Conservation (phyloP, 2,797 vertebrate species). For the Lepus townsendii region DNA sequence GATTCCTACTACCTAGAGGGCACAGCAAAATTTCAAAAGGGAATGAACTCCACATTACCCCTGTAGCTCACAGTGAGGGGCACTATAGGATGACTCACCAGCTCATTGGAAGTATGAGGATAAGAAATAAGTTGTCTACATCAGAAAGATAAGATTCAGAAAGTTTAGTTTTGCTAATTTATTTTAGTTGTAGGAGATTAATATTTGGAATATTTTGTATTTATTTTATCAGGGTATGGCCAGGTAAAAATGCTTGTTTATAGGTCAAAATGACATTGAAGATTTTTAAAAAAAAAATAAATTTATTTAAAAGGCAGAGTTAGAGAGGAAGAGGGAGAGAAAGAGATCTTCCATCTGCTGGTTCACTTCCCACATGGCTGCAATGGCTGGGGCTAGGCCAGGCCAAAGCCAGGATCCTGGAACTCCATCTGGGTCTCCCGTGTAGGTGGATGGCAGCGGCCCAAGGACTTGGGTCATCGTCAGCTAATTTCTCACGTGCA, state of each 20-base stretch:
- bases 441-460: too few species aligned
- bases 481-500: too few species aligned
- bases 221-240: background rate
- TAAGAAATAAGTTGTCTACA: background rate
- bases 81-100: accelerated
- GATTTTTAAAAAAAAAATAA: background rate
- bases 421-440: too few species aligned
- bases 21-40: background rate
- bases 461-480: too few species aligned
- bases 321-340: too few species aligned
- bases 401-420: too few species aligned
- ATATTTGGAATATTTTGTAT: background rate
- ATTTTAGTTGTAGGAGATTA: background rate
- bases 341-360: too few species aligned
- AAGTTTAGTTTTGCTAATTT: background rate
- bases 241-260: conserved; percentile 46
- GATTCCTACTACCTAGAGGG: too few species aligned
- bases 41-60: background rate
- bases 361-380: too few species aligned
- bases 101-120: background rate
- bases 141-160: background rate
- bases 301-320: too few species aligned
- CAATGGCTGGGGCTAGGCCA: too few species aligned
- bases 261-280: background rate
- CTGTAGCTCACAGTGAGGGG: background rate